These are phyloP conservation scores for Albula glossodonta DNA, from an alignment of 2,113 vertebrate species.

Conservation along the genomic window DNA sequence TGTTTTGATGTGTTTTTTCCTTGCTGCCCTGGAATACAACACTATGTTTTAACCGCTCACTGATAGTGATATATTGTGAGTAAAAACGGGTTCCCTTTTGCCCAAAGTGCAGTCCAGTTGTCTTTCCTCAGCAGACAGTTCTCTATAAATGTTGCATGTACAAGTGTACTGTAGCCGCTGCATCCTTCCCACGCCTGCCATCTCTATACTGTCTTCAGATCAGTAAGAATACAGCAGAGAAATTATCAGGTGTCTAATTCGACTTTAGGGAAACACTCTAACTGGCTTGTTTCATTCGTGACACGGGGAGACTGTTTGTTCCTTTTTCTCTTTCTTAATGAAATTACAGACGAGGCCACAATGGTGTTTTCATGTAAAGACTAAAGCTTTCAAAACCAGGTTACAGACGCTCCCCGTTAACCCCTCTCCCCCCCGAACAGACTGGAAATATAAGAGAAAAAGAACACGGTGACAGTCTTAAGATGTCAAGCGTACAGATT, in stretches of 20 bases:
- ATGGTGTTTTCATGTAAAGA: background rate
- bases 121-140: conserved; percentile 84
- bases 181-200: conserved; percentile 84
- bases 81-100: conserved; percentile 91
- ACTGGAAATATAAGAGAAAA: conserved; percentile 31
- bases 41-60: conserved; percentile 94
- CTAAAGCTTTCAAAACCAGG: background rate
- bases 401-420: background rate
- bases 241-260: conserved; percentile 28
- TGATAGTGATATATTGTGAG: conserved; percentile 99
- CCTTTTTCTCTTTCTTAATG: background rate
- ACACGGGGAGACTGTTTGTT: background rate
- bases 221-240: conserved; percentile 72
- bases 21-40: conserved; percentile 97
- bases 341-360: background rate
- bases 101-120: conserved; percentile 87
- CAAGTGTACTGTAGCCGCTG: conserved; percentile 79
- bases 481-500: conserved; percentile 31
- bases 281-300: conserved; percentile 16
- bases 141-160: conserved; percentile 94
- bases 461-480: conserved; percentile 41
- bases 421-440: conserved; percentile 20
- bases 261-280: conserved; percentile 24
- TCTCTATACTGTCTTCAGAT: conserved; percentile 72
- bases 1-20: conserved; percentile 82